Percentiles rank a stretch among this genome's conserved stretches.
phyloP scores from a whole-genome alignment of 2,113 vertebrate genomes.

The Psettodes erumei region DNA sequence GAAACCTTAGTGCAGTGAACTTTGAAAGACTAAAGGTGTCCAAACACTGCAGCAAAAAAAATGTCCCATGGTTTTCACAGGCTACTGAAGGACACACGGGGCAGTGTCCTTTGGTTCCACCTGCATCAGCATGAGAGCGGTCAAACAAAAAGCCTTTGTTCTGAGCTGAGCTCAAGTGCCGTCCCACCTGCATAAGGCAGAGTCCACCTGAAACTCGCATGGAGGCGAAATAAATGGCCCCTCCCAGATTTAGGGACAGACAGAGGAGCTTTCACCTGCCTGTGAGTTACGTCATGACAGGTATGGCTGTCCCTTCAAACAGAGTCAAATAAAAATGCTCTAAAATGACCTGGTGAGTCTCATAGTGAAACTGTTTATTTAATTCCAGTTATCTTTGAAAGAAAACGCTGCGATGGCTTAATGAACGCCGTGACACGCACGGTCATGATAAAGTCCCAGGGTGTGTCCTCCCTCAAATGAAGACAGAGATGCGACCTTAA shows the following conservation, averaged over 20 bases:
- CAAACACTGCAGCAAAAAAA: neutral
- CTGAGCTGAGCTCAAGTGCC: slow-evolving; percentile 18
- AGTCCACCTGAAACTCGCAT: slow-evolving; percentile 62
- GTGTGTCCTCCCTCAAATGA: too few species aligned
- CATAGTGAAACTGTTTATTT: too few species aligned
- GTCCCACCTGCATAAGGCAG: slow-evolving; percentile 54
- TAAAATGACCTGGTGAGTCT: too few species aligned
- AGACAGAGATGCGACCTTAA: too few species aligned
- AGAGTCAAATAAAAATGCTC: too few species aligned
- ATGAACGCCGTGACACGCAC: too few species aligned
- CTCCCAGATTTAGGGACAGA: slow-evolving; percentile 21
- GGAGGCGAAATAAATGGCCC: slow-evolving; percentile 56
- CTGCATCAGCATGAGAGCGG: slow-evolving; percentile 35
- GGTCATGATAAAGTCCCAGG: too few species aligned
- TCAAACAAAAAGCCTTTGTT: slow-evolving; percentile 76
- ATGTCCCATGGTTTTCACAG: slow-evolving; percentile 1
- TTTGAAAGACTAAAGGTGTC: slow-evolving; percentile 24
- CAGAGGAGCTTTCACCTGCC: neutral
- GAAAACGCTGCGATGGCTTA: too few species aligned
- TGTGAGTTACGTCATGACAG: too few species aligned
- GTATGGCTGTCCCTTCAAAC: too few species aligned
- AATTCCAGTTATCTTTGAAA: too few species aligned
- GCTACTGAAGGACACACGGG: slow-evolving; percentile 37
- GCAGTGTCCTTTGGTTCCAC: slow-evolving; percentile 54
- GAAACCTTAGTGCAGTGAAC: neutral